A percentile compares a stretch with the other conserved stretches of the same genome.
phyloP scores from a whole-genome alignment of 1,140 invertebrate species.

The Portunus trituberculatus region DNA sequence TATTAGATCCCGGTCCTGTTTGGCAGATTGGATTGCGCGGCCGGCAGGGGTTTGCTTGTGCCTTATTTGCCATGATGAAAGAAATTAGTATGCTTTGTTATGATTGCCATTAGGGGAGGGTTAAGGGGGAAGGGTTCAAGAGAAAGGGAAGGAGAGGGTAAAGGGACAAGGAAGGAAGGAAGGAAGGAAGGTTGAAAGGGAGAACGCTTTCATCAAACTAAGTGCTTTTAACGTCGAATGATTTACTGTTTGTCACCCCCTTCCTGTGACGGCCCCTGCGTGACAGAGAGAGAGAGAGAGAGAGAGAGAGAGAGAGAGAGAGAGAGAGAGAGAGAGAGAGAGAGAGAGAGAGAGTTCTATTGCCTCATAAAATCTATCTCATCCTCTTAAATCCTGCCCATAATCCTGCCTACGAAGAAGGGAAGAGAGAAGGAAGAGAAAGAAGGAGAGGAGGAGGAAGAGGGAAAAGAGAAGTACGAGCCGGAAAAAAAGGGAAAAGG shows the following conservation, averaged over 20 bases:
- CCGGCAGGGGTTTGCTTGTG: too few relatives aligned
- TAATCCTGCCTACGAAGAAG: background rate
- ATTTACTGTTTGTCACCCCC: background rate
- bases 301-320: slow-evolving; percentile 4
- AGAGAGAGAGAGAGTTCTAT: background rate
- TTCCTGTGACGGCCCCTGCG: background rate
- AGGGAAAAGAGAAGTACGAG: background rate
- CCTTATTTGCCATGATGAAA: too few relatives aligned
- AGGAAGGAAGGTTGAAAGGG: background rate
- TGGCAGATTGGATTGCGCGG: too few relatives aligned
- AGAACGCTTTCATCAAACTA: background rate
- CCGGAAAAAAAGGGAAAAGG: background rate
- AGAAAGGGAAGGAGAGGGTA: background rate
- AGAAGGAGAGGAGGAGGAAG: background rate
- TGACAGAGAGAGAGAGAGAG: background rate
- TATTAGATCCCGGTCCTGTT: too few relatives aligned
- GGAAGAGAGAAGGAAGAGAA: background rate
- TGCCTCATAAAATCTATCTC: slow-evolving; percentile 4
- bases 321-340: slow-evolving; percentile 20
- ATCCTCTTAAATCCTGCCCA: background rate
- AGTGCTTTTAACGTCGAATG: background rate
- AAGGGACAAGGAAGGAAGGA: too few relatives aligned
- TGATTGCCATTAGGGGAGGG: background rate
- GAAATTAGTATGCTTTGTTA: too few relatives aligned
- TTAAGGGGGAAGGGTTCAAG: background rate